Conservation (phyloP, 2,113 vertebrate genomes). For the Pomatorhinus ruficollis region DNA sequence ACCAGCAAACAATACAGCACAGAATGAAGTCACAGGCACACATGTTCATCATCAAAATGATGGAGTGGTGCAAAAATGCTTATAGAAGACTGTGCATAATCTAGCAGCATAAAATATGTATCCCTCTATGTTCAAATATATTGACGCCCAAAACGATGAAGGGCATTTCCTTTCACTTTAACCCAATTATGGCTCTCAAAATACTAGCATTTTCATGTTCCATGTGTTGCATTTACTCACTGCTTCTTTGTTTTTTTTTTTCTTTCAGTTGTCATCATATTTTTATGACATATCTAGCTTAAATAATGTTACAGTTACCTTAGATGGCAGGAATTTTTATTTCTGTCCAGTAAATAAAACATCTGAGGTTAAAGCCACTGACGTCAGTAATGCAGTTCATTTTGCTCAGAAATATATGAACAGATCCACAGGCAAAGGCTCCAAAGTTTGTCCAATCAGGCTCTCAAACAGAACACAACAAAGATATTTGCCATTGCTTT, state of each 20-base stretch:
- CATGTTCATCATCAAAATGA: not conserved
- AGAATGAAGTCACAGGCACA: not conserved
- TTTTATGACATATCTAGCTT: not conserved
- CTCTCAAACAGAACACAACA: not conserved
- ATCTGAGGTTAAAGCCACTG: not conserved
- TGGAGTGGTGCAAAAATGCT: not conserved
- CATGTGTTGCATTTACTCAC: not conserved
- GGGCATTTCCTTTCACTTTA: not conserved
- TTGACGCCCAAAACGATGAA: not conserved
- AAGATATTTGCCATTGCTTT: not conserved
- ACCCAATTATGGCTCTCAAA: not conserved
- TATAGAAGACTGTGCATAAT: not conserved
- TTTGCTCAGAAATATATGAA: not conserved
- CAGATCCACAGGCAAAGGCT: not conserved
- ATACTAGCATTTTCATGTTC: not conserved
- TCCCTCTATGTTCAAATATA: not conserved
- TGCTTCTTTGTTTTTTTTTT: not conserved
- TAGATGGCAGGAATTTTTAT: not conserved
- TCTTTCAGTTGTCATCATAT: not conserved
- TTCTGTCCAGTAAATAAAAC: not conserved
- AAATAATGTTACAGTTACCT: not conserved
- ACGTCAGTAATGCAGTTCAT: not conserved
- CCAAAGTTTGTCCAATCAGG: not conserved
- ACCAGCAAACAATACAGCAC: not conserved
- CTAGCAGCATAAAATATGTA: not conserved